Percentiles rank a stretch among this genome's conserved stretches.
These are phyloP conservation scores for Pantherophis vulpinus DNA, from an alignment of 2,797 vertebrate species.

Conservation along the genomic window DNA sequence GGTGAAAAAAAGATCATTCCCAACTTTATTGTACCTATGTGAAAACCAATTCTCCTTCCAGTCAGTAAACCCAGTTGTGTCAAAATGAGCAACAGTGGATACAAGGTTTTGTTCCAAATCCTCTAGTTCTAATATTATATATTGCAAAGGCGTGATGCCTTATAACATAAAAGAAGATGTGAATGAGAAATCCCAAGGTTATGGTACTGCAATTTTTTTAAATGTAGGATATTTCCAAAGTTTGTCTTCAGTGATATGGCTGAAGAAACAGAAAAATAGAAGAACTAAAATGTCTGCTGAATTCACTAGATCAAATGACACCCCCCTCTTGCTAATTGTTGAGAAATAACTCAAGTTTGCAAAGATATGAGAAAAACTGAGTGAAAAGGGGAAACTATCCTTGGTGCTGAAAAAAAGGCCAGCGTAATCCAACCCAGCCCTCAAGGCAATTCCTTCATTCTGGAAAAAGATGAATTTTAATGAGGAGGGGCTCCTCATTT, in stretches of 20 bases:
- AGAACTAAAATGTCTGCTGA: background rate
- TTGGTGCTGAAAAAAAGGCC: slow-evolving; percentile 13
- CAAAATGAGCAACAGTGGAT: background rate
- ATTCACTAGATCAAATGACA: background rate
- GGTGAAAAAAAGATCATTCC: background rate
- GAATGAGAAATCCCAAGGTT: background rate
- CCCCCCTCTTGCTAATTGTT: no score
- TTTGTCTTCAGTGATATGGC: background rate
- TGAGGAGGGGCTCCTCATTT: background rate
- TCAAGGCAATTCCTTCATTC: background rate
- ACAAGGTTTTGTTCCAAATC: background rate
- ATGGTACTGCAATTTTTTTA: background rate
- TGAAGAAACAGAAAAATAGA: background rate
- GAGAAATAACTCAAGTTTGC: background rate
- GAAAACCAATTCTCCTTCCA: background rate
- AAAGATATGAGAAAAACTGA: background rate
- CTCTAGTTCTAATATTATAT: background rate
- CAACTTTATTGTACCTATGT: background rate
- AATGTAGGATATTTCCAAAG: background rate
- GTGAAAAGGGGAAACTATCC: background rate
- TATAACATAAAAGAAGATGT: background rate
- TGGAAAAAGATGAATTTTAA: slow-evolving; percentile 4
- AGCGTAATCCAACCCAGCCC: background rate
- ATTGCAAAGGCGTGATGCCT: background rate
- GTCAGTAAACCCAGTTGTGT: background rate